Conservation (phyloP, 1,140 invertebrate species). For the Anthonomus grandis region DNA sequence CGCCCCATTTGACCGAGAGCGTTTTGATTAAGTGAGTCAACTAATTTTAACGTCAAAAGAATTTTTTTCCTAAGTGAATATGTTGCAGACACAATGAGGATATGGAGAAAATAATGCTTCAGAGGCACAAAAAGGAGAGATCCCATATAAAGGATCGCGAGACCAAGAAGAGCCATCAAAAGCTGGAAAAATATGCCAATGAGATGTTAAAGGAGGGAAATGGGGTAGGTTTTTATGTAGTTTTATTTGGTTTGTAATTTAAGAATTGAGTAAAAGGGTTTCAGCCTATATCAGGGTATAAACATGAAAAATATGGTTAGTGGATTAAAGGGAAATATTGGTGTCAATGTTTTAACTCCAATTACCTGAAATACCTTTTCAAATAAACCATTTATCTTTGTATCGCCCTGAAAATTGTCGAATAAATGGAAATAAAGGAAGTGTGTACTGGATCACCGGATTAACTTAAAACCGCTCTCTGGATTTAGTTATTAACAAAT, state of each 20-base stretch:
- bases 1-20: conserved; percentile 61
- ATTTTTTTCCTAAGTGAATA: conserved; percentile 30
- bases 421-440: no score
- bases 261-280: no score
- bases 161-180: conserved; percentile 44
- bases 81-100: conserved; percentile 72
- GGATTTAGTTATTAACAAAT: neutral
- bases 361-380: no score
- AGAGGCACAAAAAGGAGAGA: conserved; percentile 63
- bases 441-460: no score
- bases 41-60: conserved; percentile 5
- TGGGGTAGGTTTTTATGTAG: conserved; percentile 30
- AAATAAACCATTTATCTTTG: no score
- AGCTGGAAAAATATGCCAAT: conserved; percentile 33
- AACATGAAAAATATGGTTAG: no score
- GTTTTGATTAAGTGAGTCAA: conserved; percentile 50
- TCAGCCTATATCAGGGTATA: no score
- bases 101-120: conserved; percentile 74
- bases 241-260: no score
- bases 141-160: conserved; percentile 53
- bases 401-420: no score
- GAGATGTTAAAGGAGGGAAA: conserved; percentile 25
- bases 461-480: no score
- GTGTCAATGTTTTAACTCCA: no score
- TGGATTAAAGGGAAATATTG: no score